Evolutionary conservation across 2,113 vertebrate species (phyloP).

Genomic region (Aphyosemion australe): DNA sequence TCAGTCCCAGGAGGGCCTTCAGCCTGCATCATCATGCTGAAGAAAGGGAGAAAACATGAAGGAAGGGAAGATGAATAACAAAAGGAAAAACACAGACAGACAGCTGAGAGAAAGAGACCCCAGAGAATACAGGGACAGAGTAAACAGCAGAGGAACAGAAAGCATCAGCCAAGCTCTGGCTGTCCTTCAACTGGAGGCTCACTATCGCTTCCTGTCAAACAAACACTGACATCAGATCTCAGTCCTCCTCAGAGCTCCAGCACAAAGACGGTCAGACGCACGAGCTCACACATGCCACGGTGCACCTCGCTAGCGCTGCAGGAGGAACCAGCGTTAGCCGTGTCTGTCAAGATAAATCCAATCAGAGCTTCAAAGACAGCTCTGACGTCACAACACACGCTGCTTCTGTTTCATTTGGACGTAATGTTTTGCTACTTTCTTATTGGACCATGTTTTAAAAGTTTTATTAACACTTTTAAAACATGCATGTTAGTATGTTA

Average conservation of each 20-base stretch:
- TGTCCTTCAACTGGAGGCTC: conserved; percentile 58
- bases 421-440: too few species aligned
- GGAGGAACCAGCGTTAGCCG: conserved; percentile 5
- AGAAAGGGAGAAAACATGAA: conserved; percentile 45
- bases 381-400: too few species aligned
- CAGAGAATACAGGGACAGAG: conserved; percentile 45
- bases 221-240: conserved; percentile 56
- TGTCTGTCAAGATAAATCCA: background rate
- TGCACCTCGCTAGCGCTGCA: background rate
- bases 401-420: too few species aligned
- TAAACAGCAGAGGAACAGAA: conserved; percentile 51
- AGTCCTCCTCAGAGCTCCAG: conserved; percentile 10
- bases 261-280: background rate
- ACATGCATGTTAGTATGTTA: too few species aligned
- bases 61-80: conserved; percentile 39
- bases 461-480: too few species aligned
- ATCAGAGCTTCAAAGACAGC: too few species aligned
- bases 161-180: conserved; percentile 19
- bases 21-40: conserved; percentile 34
- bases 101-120: conserved; percentile 28
- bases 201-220: conserved; percentile 54
- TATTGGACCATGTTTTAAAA: too few species aligned
- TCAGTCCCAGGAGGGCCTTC: conserved; percentile 41
- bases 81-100: conserved; percentile 23
- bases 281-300: background rate